Conservation (phyloP, 2,797 vertebrate genomes). For the Pangasius krempfi region DNA sequence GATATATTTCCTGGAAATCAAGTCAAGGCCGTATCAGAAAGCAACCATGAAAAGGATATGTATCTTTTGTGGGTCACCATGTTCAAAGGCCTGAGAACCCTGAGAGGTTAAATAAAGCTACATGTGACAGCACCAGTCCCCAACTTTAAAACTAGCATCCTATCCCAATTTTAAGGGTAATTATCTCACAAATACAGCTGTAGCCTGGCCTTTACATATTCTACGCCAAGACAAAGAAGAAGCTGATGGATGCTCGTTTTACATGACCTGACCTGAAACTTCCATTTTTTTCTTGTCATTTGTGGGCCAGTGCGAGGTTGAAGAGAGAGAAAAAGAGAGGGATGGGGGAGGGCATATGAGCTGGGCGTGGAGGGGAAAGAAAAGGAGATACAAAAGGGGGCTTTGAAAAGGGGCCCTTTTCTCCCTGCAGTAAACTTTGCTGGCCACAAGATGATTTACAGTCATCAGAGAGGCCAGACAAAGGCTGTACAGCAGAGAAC, state of each 20-base stretch:
- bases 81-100: not conserved
- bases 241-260: slow-evolving; percentile 72
- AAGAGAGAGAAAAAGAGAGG: slow-evolving; percentile 39
- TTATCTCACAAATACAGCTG: slow-evolving; percentile 67
- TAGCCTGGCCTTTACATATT: slow-evolving; percentile 58
- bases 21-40: not conserved
- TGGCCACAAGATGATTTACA: slow-evolving; percentile 71
- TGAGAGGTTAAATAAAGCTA: slow-evolving; percentile 36
- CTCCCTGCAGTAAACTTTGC: slow-evolving; percentile 63
- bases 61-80: slow-evolving; percentile 1
- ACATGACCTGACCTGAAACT: slow-evolving; percentile 73
- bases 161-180: slow-evolving; percentile 59
- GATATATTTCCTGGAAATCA: slow-evolving; percentile 3
- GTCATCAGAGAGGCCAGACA: slow-evolving; percentile 60
- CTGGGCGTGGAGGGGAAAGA: slow-evolving; percentile 54
- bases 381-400: slow-evolving; percentile 57
- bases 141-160: slow-evolving; percentile 42
- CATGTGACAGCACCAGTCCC: slow-evolving; percentile 43
- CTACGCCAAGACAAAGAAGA: slow-evolving; percentile 69
- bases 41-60: slow-evolving; percentile 9
- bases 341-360: slow-evolving; percentile 33
- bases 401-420: slow-evolving; percentile 64
- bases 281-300: slow-evolving; percentile 71
- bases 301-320: slow-evolving; percentile 66
- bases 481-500: slow-evolving; percentile 43